These are phyloP conservation scores for Rhincodon typus DNA, from an alignment of 2,797 vertebrate species.

Conservation along the genomic window DNA sequence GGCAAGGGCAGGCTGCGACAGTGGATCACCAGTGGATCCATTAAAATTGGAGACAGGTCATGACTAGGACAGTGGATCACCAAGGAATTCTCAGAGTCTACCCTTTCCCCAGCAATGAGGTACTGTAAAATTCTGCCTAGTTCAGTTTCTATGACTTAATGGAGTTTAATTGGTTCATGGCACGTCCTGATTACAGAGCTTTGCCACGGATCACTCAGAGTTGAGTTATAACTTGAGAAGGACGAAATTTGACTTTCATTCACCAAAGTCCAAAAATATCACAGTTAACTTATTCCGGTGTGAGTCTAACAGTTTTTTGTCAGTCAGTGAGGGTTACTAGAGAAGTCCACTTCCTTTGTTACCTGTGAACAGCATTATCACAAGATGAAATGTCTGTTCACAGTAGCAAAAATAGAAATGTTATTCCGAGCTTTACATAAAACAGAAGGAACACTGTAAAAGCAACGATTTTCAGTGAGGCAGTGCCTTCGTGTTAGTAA, in stretches of 20 bases:
- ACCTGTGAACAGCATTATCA: not conserved
- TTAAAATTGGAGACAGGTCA: too few species aligned
- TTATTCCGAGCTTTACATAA: not conserved
- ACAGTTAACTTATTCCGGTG: too few species aligned
- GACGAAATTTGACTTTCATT: not conserved
- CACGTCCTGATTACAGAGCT: not conserved
- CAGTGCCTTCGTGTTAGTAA: not conserved
- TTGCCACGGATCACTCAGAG: not conserved
- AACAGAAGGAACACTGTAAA: not conserved
- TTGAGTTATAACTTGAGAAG: not conserved
- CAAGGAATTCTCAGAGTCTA: not conserved
- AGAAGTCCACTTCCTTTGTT: not conserved
- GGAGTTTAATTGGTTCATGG: not conserved
- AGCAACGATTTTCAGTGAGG: not conserved
- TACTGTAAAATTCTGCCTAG: not conserved
- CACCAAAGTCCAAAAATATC: not conserved
- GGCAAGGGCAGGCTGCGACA: not conserved
- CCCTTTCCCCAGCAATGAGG: too few species aligned
- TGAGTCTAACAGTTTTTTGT: not conserved
- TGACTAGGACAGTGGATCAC: too few species aligned
- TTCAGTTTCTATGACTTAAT: not conserved
- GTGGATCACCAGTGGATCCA: not conserved
- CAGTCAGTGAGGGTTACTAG: not conserved
- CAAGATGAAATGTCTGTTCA: not conserved
- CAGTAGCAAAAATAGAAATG: not conserved